Evolutionary conservation across 2,888 invertebrate species (phyloP).

Genomic region (Mimumesa dahlbomi): DNA sequence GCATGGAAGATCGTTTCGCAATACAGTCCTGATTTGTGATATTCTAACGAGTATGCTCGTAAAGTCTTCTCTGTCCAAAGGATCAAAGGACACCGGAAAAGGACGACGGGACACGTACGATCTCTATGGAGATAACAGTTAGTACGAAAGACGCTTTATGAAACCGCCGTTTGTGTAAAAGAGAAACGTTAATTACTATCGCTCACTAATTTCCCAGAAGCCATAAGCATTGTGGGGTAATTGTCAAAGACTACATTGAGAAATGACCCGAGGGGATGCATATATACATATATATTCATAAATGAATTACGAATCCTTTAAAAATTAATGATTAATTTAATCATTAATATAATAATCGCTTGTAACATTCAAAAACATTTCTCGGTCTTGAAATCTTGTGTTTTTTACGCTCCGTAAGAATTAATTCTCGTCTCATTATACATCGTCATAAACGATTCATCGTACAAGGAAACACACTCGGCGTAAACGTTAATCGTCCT

Average conservation of each 20-base stretch:
- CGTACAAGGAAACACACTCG: neutral
- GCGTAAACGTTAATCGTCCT: slow-evolving; percentile 20
- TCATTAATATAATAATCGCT: too few species aligned
- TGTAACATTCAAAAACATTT: too few species aligned
- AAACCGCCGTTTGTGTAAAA: slow-evolving; percentile 45
- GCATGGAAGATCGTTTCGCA: too few species aligned
- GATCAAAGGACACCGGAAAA: slow-evolving; percentile 55
- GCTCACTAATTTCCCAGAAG: slow-evolving; percentile 58
- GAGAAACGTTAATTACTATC: slow-evolving; percentile 67
- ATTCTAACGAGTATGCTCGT: slow-evolving; percentile 11
- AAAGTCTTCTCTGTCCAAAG: slow-evolving; percentile 18
- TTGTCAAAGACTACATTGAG: slow-evolving; percentile 15
- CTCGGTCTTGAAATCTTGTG: too few species aligned
- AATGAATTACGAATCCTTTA: neutral
- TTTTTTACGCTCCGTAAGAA: too few species aligned
- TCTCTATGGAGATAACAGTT: slow-evolving; percentile 32
- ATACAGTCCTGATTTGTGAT: slow-evolving; percentile 7
- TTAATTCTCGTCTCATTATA: too few species aligned
- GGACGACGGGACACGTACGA: slow-evolving; percentile 45
- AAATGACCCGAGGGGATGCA: neutral
- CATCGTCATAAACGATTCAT: too few species aligned
- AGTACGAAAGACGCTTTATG: slow-evolving; percentile 55
- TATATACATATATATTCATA: neutral
- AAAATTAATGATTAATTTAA: too few species aligned
- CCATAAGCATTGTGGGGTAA: slow-evolving; percentile 33